A percentile compares a stretch with the other conserved stretches of the same genome.
phyloP scores from a whole-genome alignment of 1,140 invertebrate genomes.

The Manduca sexta region DNA sequence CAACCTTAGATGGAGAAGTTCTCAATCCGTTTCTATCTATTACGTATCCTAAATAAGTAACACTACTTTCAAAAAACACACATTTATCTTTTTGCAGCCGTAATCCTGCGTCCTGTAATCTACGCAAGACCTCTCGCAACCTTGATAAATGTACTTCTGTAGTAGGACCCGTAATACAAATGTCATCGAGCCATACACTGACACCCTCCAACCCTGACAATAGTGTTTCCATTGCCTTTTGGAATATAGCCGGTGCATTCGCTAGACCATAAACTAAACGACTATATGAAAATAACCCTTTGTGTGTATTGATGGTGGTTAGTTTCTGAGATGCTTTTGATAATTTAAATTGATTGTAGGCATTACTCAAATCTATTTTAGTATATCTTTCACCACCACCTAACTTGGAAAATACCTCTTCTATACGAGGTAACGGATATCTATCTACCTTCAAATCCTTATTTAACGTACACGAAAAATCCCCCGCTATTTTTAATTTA shows the following conservation, averaged over 20 bases:
- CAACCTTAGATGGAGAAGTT: slow-evolving; percentile 51
- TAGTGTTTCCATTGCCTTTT: slow-evolving; percentile 32
- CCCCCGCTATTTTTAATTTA: background rate
- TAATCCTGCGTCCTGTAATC: slow-evolving; percentile 14
- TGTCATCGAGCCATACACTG: slow-evolving; percentile 17
- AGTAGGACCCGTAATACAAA: slow-evolving; percentile 26
- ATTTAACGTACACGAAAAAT: background rate
- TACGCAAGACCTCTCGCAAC: slow-evolving; percentile 17
- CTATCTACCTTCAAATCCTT: background rate
- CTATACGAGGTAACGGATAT: background rate
- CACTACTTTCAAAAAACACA: slow-evolving; percentile 32
- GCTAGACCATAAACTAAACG: background rate
- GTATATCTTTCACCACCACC: background rate
- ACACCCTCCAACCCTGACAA: slow-evolving; percentile 17
- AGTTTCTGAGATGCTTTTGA: background rate
- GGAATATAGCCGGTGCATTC: slow-evolving; percentile 35
- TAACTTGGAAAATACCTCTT: background rate
- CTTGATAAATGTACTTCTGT: slow-evolving; percentile 28
- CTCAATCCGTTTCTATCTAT: slow-evolving; percentile 38
- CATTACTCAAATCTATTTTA: background rate
- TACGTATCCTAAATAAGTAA: slow-evolving; percentile 49
- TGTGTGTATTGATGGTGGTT: slow-evolving; percentile 29
- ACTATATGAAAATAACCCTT: slow-evolving; percentile 24
- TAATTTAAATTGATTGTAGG: background rate
- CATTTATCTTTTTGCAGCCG: slow-evolving; percentile 37